Evolutionary conservation across 1,140 invertebrate species (phyloP), one percentile per base, ranked within the genome.

Genomic region (Pseudomyrmex dendroicus): DNA sequence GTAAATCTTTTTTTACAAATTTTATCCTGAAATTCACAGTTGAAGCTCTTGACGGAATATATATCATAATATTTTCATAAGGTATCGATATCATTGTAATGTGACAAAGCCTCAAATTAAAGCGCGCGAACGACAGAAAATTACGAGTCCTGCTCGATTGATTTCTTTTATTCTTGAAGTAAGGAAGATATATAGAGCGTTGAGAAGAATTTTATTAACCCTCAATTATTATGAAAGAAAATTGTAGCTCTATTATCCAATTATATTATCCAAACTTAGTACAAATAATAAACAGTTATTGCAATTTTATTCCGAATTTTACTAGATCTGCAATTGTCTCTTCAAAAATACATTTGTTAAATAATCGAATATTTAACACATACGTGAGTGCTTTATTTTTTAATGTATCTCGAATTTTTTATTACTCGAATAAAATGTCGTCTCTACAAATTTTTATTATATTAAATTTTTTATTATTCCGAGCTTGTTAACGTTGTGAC

Each of bases 41-140:
- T 12, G n/a, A 17, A 15, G 57, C 25, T 61, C n/a, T 48, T 10
- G 2, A 15, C 0, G 1, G 44, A 70, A 17, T 57, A 57, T 2
- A 48, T 25, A 1, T 48, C 44, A 5, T 56, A 44, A 57, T 35
- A 35, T 35, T 35, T 35, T 35, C 35, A 35, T 35, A 35, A 35
- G 35, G 35, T 35, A 35, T 35, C 35, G 35, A 35, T 35, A 35
- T 35, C 5, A 35, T 35, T 35, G 35, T 35, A 35, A 35, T 35
- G 0, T 35, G 35, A 35, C 35, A 35, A 7, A 35, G 35, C 35
- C 35, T 35, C 35, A 35, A 48, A 70, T 80, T 66, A 46, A 80
- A 72, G 66, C 76, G 76, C 76, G 76, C 76, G 76, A 80, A 80
- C 76, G 76, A 80, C 76, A 80, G 76, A 80, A 80, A 80, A 70